A percentile compares a stretch with the other conserved stretches of the same genome.
These are phyloP conservation scores for Umimayanthus kanabou DNA, from an alignment of 92 coral and sea anemone species.

Conservation along the genomic window DNA sequence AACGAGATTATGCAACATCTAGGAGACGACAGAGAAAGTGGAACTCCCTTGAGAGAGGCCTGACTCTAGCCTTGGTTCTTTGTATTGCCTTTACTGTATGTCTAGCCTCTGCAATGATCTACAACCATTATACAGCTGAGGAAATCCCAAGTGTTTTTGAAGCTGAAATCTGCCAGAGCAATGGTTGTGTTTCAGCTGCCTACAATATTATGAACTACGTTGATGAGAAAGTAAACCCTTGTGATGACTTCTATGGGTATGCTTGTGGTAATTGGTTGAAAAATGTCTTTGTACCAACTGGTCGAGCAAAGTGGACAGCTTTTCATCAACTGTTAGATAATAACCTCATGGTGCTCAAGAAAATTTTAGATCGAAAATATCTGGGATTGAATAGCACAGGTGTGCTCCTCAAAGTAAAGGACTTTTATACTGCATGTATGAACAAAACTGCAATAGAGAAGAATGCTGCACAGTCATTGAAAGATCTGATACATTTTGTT, in stretches of 20 bases:
- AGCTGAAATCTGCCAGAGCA: conserved; percentile 66
- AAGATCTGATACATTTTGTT: conserved; percentile 71
- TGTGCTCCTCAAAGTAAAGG: conserved; percentile 71
- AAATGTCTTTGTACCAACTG: conserved; percentile 68
- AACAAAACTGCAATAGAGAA: conserved; percentile 66
- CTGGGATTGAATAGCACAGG: conserved; percentile 60
- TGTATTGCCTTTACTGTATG: conserved; percentile 66
- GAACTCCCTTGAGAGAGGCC: conserved; percentile 77
- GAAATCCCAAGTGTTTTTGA: conserved; percentile 25
- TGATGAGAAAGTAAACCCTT: conserved; percentile 73
- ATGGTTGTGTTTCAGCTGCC: conserved; percentile 89
- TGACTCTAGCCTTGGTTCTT: conserved; percentile 67
- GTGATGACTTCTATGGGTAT: conserved; percentile 89
- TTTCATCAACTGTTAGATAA: conserved; percentile 82
- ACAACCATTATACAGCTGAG: conserved; percentile 48
- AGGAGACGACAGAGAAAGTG: conserved; percentile 79
- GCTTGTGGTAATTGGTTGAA: conserved; percentile 90
- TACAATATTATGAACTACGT: conserved; percentile 78
- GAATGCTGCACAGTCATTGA: conserved; percentile 70
- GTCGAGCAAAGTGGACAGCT: conserved; percentile 81
- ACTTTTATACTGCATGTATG: conserved; percentile 80
- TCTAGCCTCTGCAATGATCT: conserved; percentile 68
- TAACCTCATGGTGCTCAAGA: conserved; percentile 75
- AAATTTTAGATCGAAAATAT: conserved; percentile 65
- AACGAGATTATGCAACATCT: conserved; percentile 89